Percentiles rank a stretch among this genome's conserved stretches.
These are phyloP conservation scores for Macroramphosus scolopax DNA, from an alignment of 2,797 vertebrate genomes.

Conservation along the genomic window DNA sequence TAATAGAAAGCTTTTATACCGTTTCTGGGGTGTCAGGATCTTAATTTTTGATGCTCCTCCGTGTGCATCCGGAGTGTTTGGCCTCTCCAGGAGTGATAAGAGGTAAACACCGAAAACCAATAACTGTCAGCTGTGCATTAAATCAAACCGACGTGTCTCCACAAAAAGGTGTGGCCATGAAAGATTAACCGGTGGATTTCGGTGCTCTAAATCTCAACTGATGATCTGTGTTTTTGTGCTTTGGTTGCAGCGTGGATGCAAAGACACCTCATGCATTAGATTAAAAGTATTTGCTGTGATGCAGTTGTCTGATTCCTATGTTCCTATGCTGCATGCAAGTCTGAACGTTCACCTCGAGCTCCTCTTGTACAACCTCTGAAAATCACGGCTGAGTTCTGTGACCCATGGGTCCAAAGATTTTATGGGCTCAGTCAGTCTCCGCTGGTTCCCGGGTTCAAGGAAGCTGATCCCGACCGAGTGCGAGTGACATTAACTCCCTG, in stretches of 20 bases:
- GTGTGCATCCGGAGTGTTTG: constrained; percentile 69
- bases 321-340: neutral
- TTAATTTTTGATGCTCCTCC: constrained; percentile 75
- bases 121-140: constrained; percentile 76
- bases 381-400: constrained; percentile 45
- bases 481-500: constrained; percentile 72
- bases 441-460: constrained; percentile 38
- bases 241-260: constrained; percentile 30
- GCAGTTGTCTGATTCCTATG: neutral
- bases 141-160: constrained; percentile 77
- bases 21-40: constrained; percentile 72
- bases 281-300: too few relatives aligned
- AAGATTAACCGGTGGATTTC: constrained; percentile 67
- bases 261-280: constrained; percentile 20
- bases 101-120: constrained; percentile 80
- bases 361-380: constrained; percentile 24
- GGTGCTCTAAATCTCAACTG: constrained; percentile 38
- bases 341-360: neutral
- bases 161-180: constrained; percentile 74
- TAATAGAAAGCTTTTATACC: constrained; percentile 73
- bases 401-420: constrained; percentile 63
- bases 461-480: constrained; percentile 48
- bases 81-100: constrained; percentile 69
- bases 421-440: constrained; percentile 58
- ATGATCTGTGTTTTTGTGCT: constrained; percentile 49